Base-by-base conservation (phyloP, 2,113 vertebrate species). In the Malaclemys terrapin region DNA sequence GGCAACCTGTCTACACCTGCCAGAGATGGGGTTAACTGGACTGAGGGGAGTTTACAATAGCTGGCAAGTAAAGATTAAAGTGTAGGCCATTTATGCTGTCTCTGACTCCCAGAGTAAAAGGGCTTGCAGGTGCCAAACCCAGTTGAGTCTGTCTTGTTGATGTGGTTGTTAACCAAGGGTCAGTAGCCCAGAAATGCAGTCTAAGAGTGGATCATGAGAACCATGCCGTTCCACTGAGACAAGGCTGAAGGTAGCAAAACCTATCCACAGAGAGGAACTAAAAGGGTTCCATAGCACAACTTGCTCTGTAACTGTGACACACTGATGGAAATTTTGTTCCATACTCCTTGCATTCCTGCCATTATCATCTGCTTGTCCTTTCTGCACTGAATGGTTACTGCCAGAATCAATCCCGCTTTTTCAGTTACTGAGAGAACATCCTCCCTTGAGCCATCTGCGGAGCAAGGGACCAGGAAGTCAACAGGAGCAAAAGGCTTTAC, bases 361-460 rank as follows among this genome's bases (percentile, higher is more conserved):
- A 90, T 81, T 79, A 93, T 45, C 56, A 94, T 50, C 80, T 94
- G 54, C 19, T 45, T 88, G 42, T 85, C 76, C 72, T 90, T 80
- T 47, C 8, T 0, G 0, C n/a, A 59, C 93, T 95, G 82, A 94
- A 94, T 54, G 89, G 84, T 47, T 31, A 89, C 79, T 80, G 25
- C 50, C 27, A 79, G 90, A 98, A 97, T 96, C 94, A 95, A 96
- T 97, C 59, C 8, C 12, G 65, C 89, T 79, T 93, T 96, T 97
- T 92, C 91, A 96, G 84, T 50, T 53, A 56, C 65, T 92, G 54
- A 96, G 91, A 97, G 94, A 91, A 97, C 95, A 35, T 80, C 83
- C 84, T 89, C 84, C 84, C 88, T 95, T 92, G 82, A 95, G 82
- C 76, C 80, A 85, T 80, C 89, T 96, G 83, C 88, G 89, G 85